Percentiles rank a stretch among this genome's conserved stretches.
Conservation (phyloP, 2,113 vertebrate genomes). For the Ammodytes marinus region DNA sequence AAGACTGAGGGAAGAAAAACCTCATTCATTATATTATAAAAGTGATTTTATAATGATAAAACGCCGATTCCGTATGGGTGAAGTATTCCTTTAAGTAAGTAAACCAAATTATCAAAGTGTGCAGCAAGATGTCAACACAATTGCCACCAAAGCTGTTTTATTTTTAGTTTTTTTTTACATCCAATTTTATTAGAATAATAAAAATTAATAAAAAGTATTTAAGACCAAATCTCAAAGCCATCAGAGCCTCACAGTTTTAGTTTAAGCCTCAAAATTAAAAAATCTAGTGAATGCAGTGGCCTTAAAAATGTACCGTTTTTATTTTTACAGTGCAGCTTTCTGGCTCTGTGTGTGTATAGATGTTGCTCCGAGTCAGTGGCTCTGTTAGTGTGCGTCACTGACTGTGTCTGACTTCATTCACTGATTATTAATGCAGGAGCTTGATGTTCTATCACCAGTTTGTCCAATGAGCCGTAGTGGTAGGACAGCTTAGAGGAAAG, state of each 20-base stretch:
- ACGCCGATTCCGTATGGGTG: no score
- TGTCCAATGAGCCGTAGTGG: not conserved
- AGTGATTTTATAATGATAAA: no score
- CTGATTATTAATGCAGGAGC: not conserved
- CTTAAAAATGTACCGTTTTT: no score
- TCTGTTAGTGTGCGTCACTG: conserved; percentile 18
- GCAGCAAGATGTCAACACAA: not conserved
- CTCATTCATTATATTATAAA: no score
- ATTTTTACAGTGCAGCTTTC: not conserved
- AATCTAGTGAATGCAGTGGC: no score
- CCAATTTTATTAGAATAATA: not conserved
- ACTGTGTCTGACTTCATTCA: not conserved
- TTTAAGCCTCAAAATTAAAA: not conserved
- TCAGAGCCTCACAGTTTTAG: no score
- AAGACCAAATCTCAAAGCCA: no score
- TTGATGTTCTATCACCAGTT: not conserved
- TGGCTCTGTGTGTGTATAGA: conserved; percentile 9
- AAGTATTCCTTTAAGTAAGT: not conserved
- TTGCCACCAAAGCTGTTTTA: not conserved
- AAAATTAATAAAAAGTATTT: no score
- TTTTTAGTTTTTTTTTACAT: not conserved
- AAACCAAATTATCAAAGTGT: not conserved
- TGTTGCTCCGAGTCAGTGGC: conserved; percentile 30
- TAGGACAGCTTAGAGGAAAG: not conserved
- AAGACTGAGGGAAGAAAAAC: no score